A percentile compares a stretch with the other conserved stretches of the same genome.
Evolutionary conservation across 2,797 vertebrate species (phyloP).

Genomic region (Epinephelus malabaricus): DNA sequence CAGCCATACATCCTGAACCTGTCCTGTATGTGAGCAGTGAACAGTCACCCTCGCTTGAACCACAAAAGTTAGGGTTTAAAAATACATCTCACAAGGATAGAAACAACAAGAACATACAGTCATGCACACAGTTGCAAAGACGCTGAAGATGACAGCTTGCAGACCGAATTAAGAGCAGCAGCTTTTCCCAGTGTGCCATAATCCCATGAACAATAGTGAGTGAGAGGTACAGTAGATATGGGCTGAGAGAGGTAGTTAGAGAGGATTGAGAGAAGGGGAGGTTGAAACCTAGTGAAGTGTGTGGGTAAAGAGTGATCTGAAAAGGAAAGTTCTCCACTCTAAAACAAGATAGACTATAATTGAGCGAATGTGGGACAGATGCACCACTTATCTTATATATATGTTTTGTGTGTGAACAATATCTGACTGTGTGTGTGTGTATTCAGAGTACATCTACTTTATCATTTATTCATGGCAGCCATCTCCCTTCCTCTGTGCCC

Average conservation of each 20-base stretch:
- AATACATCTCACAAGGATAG: not conserved
- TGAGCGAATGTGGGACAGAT: slow-evolving; percentile 49
- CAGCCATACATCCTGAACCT: not conserved
- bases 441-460: slow-evolving; percentile 23
- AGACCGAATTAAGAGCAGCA: slow-evolving; percentile 63
- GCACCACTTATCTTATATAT: slow-evolving; percentile 33
- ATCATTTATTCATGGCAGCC: slow-evolving; percentile 76
- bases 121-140: slow-evolving; percentile 16
- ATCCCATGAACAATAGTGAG: slow-evolving; percentile 62
- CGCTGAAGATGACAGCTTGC: slow-evolving; percentile 44
- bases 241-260: slow-evolving; percentile 11
- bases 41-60: not conserved
- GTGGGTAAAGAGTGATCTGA: slow-evolving; percentile 14
- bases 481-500: slow-evolving; percentile 43
- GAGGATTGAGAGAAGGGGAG: slow-evolving; percentile 22
- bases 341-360: slow-evolving; percentile 30
- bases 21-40: not conserved
- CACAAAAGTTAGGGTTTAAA: slow-evolving; percentile 1
- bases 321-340: slow-evolving; percentile 19
- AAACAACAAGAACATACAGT: slow-evolving; percentile 9
- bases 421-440: slow-evolving; percentile 8
- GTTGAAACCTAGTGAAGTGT: slow-evolving; percentile 4
- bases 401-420: slow-evolving; percentile 20
- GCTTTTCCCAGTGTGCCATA: slow-evolving; percentile 55
- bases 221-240: slow-evolving; percentile 13